Evolutionary conservation across 1,140 invertebrate species (phyloP).

Genomic region (Lasaia peninsularis): DNA sequence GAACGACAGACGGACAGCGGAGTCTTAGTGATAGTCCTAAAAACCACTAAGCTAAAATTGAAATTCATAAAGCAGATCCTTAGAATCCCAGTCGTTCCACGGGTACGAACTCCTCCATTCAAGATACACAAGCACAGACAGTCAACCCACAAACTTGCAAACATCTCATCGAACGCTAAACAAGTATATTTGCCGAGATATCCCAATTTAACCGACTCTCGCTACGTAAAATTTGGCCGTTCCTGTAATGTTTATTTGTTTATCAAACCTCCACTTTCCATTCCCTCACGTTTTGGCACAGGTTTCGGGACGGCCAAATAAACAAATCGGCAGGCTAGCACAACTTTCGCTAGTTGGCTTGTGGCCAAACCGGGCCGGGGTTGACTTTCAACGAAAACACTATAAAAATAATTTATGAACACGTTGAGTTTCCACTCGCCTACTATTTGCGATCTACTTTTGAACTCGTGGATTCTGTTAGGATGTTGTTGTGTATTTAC

Average conservation of each 20-base stretch:
- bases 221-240: slow-evolving; percentile 27
- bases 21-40: no score
- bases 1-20: no score
- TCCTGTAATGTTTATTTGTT: slow-evolving; percentile 46
- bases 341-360: slow-evolving; percentile 63
- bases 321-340: slow-evolving; percentile 65
- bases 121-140: slow-evolving; percentile 3
- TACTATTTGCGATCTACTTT: slow-evolving; percentile 7
- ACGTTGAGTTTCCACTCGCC: slow-evolving; percentile 2
- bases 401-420: slow-evolving; percentile 52
- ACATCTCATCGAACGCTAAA: slow-evolving; percentile 37
- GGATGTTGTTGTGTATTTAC: slow-evolving; percentile 8
- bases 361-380: slow-evolving; percentile 47
- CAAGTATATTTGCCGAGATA: slow-evolving; percentile 40
- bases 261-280: slow-evolving; percentile 56
- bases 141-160: neutral
- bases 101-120: neutral
- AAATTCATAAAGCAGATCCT: neutral
- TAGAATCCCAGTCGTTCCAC: neutral
- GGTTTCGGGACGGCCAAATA: slow-evolving; percentile 35
- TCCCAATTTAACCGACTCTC: slow-evolving; percentile 35
- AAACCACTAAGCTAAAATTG: no score
- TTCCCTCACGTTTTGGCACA: slow-evolving; percentile 46
- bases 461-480: neutral
- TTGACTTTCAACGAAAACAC: slow-evolving; percentile 48